A percentile compares a stretch with the other conserved stretches of the same genome.
These are phyloP conservation scores for Drosophila bocki DNA, from an alignment of 1,140 invertebrate genomes.

Conservation along the genomic window DNA sequence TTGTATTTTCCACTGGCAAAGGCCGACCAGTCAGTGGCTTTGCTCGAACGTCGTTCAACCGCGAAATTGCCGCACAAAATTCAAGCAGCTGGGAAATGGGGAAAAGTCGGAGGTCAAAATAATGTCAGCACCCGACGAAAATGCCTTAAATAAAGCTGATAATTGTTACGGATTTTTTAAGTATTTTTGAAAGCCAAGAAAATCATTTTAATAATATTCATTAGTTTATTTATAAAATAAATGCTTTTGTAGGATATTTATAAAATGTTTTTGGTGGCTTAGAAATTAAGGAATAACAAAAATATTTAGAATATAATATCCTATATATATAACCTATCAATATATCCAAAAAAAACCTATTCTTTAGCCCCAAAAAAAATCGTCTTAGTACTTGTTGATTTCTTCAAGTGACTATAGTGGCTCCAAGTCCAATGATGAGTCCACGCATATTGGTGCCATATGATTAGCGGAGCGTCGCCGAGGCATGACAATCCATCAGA, in stretches of 20 bases:
- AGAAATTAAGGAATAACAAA: no score
- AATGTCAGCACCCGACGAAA: background rate
- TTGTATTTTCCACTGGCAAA: slow-evolving; percentile 17
- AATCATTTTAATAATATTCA: background rate
- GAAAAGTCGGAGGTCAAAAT: slow-evolving; percentile 10
- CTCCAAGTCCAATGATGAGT: slow-evolving; percentile 11
- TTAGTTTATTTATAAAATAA: background rate
- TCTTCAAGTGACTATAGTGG: slow-evolving; percentile 5
- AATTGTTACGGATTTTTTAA: background rate
- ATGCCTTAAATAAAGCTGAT: background rate
- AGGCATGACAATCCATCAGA: slow-evolving; percentile 71
- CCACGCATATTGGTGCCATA: slow-evolving; percentile 79
- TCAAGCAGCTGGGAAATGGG: slow-evolving; percentile 47
- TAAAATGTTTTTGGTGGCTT: no score
- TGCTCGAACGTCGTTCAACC: slow-evolving; percentile 61
- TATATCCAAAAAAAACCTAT: background rate
- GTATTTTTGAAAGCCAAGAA: background rate
- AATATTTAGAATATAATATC: no score
- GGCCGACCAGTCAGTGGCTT: slow-evolving; percentile 41
- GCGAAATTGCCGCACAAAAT: slow-evolving; percentile 60
- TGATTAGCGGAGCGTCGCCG: slow-evolving; percentile 69
- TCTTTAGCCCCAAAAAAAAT: background rate
- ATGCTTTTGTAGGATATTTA: background rate
- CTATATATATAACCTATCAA: no score
- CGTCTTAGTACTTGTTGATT: background rate